Evolutionary conservation across 2,113 vertebrate species (phyloP).

Genomic region (Microcebus griseorufus): DNA sequence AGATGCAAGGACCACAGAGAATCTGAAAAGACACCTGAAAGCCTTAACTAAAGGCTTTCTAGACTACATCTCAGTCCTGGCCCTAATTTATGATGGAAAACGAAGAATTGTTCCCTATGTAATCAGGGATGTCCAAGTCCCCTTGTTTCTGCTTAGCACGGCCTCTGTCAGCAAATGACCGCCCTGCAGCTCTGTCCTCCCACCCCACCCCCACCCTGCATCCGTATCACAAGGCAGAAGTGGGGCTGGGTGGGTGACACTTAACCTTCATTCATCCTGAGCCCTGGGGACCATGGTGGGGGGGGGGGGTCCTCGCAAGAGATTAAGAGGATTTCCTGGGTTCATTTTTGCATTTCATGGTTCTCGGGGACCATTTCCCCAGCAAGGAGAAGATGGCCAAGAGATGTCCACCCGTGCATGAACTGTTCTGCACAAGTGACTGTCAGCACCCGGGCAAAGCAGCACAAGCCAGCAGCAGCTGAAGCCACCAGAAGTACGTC

Average conservation of each 20-base stretch:
- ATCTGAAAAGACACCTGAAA: slow-evolving; percentile 22
- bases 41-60: slow-evolving; percentile 5
- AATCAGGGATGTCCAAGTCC: slow-evolving; percentile 51
- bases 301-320: slow-evolving; percentile 27
- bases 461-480: background rate
- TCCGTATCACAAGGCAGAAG: background rate
- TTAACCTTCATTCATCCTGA: slow-evolving; percentile 22
- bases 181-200: background rate
- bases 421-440: slow-evolving; percentile 50
- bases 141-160: slow-evolving; percentile 86
- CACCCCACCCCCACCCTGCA: background rate
- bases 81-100: slow-evolving; percentile 59
- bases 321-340: slow-evolving; percentile 40
- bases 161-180: slow-evolving; percentile 79
- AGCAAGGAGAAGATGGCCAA: background rate
- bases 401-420: slow-evolving; percentile 11
- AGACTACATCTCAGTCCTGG: slow-evolving; percentile 43
- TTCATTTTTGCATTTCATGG: slow-evolving; percentile 58
- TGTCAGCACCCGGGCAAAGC: slow-evolving; percentile 13
- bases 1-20: background rate
- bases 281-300: background rate
- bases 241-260: background rate
- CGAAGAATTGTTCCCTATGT: background rate
- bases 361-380: slow-evolving; percentile 17
- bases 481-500: slow-evolving; percentile 67